A percentile compares a stretch with the other conserved stretches of the same genome.
Conservation (phyloP, 2,888 invertebrate genomes). For the Diloba caeruleocephala region DNA sequence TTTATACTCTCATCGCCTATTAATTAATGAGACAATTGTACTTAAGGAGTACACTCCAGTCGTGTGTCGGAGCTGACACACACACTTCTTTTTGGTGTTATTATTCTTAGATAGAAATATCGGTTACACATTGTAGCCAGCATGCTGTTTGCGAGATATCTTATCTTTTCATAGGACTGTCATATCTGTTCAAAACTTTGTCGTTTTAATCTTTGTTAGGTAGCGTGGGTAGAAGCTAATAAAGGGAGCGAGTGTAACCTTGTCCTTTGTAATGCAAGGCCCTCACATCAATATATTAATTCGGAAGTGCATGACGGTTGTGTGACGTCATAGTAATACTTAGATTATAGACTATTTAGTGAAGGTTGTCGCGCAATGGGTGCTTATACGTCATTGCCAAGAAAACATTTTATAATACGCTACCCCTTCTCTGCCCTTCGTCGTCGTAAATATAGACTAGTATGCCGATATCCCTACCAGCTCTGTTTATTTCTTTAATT, state of each 20-base stretch:
- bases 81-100: too few species aligned
- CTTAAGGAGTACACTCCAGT: too few species aligned
- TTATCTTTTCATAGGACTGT: neutral
- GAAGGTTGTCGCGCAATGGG: conserved; percentile 8
- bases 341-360: conserved; percentile 8
- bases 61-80: too few species aligned
- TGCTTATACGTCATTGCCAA: neutral
- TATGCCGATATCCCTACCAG: too few species aligned
- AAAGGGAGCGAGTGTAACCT: conserved; percentile 50
- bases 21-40: too few species aligned
- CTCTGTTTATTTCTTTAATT: too few species aligned
- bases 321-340: conserved; percentile 37
- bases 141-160: too few species aligned
- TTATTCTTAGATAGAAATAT: too few species aligned
- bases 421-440: too few species aligned
- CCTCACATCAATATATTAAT: conserved; percentile 31
- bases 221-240: conserved; percentile 42
- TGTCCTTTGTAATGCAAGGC: conserved; percentile 59
- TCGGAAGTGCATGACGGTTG: conserved; percentile 39
- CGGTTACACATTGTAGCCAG: too few species aligned
- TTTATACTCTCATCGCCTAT: too few species aligned
- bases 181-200: conserved; percentile 18
- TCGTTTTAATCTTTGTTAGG: conserved; percentile 23
- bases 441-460: too few species aligned
- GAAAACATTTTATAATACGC: neutral